Percentiles rank a stretch among this genome's conserved stretches.
These are phyloP conservation scores for Pelodytes ibericus DNA, from an alignment of 2,797 vertebrate genomes.

Conservation along the genomic window DNA sequence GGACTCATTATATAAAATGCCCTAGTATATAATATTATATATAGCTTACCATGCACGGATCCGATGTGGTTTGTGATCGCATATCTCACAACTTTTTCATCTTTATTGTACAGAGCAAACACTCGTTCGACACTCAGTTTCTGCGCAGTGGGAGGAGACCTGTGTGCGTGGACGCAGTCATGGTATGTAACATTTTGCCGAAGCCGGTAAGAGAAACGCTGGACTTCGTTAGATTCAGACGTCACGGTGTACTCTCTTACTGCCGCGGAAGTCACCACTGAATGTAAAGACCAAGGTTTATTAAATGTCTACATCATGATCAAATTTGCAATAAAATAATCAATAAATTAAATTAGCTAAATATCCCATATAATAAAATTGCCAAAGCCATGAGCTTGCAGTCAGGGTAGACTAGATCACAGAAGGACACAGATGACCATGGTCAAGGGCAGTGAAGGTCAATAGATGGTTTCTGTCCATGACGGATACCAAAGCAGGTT, in stretches of 20 bases:
- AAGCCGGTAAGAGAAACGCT: constrained; percentile 81
- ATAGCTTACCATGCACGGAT: constrained; percentile 75
- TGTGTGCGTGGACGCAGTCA: constrained; percentile 74
- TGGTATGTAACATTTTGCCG: constrained; percentile 86
- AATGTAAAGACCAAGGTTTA: fast-evolving
- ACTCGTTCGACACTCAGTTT: constrained; percentile 80
- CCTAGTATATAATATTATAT: too few relatives aligned
- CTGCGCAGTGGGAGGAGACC: constrained; percentile 63
- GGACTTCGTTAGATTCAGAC: constrained; percentile 70
- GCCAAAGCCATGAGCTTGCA: too few relatives aligned
- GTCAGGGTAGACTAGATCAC: too few relatives aligned
- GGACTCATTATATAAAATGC: too few relatives aligned
- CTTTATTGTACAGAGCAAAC: constrained; percentile 84
- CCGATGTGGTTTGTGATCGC: constrained; percentile 88
- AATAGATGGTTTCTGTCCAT: too few relatives aligned
- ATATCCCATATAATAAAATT: too few relatives aligned
- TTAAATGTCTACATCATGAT: background rate
- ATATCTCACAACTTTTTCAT: constrained; percentile 87
- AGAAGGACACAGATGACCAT: too few relatives aligned
- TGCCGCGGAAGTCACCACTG: constrained; percentile 83
- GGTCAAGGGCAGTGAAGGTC: too few relatives aligned
- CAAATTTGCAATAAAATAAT: too few relatives aligned
- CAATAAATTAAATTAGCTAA: too few relatives aligned
- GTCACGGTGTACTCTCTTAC: constrained; percentile 77
- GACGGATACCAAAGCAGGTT: too few relatives aligned